These are phyloP conservation scores for Acrobasis repandana DNA, from an alignment of 2,888 invertebrate species.

Conservation along the genomic window DNA sequence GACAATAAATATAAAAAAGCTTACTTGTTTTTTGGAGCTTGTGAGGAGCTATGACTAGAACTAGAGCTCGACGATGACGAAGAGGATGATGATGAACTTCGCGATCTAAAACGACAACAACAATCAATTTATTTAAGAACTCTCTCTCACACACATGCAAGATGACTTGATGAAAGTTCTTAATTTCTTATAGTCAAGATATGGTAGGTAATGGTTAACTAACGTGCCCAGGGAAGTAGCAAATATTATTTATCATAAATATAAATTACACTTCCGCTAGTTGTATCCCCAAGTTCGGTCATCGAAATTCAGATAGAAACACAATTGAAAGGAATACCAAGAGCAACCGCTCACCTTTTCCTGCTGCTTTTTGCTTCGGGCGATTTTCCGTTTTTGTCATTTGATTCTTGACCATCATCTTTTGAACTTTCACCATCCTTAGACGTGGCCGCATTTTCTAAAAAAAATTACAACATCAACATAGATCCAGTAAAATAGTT, in stretches of 20 bases:
- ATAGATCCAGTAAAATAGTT: not conserved
- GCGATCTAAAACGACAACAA: constrained; percentile 49
- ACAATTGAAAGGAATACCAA: not conserved
- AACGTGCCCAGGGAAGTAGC: too few species aligned
- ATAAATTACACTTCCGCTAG: too few species aligned
- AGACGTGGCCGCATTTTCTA: constrained; percentile 56
- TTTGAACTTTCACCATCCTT: constrained; percentile 58
- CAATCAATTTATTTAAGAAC: not conserved
- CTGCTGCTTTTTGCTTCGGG: constrained; percentile 57
- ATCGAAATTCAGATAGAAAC: too few species aligned
- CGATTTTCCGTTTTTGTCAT: constrained; percentile 59
- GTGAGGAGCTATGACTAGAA: constrained; percentile 72
- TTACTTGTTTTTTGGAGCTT: constrained; percentile 71
- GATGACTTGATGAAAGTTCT: too few species aligned
- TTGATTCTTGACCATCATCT: constrained; percentile 43
- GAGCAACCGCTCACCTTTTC: constrained; percentile 53
- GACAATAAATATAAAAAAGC: constrained; percentile 32
- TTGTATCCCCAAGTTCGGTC: too few species aligned
- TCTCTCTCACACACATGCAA: not conserved
- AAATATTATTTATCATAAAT: too few species aligned
- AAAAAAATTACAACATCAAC: constrained; percentile 24
- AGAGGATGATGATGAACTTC: constrained; percentile 74
- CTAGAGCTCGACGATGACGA: constrained; percentile 75
- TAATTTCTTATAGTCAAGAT: too few species aligned
- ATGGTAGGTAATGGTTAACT: too few species aligned